Conservation (phyloP, 2,888 invertebrate genomes). For the Meganola albula region DNA sequence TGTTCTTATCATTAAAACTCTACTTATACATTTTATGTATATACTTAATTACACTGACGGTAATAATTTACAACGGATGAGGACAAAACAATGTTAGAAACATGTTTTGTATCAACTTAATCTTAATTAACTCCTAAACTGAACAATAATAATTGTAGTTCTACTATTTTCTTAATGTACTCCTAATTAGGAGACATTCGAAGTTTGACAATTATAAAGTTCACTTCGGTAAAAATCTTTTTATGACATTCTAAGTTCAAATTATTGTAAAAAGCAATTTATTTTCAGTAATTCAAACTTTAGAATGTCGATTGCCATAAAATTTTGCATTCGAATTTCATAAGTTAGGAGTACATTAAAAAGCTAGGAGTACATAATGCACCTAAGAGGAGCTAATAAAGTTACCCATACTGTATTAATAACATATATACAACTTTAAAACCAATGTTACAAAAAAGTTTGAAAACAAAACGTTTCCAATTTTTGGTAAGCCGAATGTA, state of each 20-base stretch:
- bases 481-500: slow-evolving; percentile 65
- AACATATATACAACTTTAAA: slow-evolving; percentile 65
- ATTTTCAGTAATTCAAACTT: no score
- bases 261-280: no score
- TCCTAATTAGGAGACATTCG: no score
- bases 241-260: no score
- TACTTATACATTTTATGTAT: slow-evolving; percentile 75
- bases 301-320: no score
- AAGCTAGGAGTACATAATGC: no score
- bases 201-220: no score
- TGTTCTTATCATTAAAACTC: slow-evolving; percentile 78
- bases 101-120: slow-evolving; percentile 33
- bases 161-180: no score
- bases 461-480: slow-evolving; percentile 53
- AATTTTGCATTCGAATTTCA: no score
- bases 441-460: slow-evolving; percentile 48
- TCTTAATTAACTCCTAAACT: slow-evolving; percentile 45
- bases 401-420: slow-evolving; percentile 55
- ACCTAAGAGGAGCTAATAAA: slow-evolving; percentile 44
- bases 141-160: slow-evolving; percentile 51
- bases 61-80: slow-evolving; percentile 73
- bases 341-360: no score
- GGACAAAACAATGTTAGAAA: slow-evolving; percentile 38
- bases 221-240: no score
- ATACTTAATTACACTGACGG: slow-evolving; percentile 67